Percentiles rank a stretch among this genome's conserved stretches.
phyloP scores from a whole-genome alignment of 2,113 vertebrate species.

The Chrysemys picta region DNA sequence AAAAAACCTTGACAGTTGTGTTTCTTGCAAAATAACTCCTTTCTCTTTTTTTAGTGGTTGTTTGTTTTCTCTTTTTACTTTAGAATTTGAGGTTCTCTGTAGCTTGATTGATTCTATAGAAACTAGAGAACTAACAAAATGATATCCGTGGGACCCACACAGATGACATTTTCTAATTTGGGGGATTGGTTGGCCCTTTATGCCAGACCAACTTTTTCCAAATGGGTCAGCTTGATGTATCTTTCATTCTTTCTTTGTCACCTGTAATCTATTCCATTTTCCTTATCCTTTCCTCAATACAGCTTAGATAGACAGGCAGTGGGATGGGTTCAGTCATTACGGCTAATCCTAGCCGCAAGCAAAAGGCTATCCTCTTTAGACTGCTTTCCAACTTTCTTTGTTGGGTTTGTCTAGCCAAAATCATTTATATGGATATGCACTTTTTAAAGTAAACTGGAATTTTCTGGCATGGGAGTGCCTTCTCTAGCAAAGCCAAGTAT shows the following conservation, averaged over 20 bases:
- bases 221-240: neutral
- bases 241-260: neutral
- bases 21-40: too few species aligned
- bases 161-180: neutral
- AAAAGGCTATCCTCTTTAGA: neutral
- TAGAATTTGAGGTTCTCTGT: neutral
- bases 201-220: neutral
- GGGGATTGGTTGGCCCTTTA: neutral
- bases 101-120: too few species aligned
- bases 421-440: neutral
- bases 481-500: neutral
- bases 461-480: neutral
- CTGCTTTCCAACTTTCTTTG: neutral
- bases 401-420: neutral
- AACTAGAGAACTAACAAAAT: too few species aligned
- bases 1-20: too few species aligned
- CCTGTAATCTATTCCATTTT: too few species aligned
- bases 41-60: neutral
- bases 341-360: too few species aligned
- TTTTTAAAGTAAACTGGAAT: neutral
- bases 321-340: neutral
- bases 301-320: neutral
- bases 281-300: too few species aligned
- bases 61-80: neutral
- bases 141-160: neutral